Evolutionary conservation across 2,113 vertebrate genomes (phyloP).

Genomic region (Axis porcinus): DNA sequence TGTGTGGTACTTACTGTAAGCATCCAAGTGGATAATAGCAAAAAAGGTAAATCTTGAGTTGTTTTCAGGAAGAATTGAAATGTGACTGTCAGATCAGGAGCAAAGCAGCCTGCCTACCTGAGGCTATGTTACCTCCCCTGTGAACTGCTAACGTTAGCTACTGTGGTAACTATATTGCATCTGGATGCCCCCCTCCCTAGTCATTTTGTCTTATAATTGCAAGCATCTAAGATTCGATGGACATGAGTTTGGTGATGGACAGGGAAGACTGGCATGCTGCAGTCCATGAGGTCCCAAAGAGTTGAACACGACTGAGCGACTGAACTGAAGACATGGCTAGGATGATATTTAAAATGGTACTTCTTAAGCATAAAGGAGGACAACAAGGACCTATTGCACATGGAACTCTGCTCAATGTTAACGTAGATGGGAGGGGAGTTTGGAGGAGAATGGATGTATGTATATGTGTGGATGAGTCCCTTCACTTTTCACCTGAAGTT

Average conservation of each 20-base stretch:
- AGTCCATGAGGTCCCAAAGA: not conserved
- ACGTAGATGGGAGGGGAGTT: not conserved
- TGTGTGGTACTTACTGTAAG: not conserved
- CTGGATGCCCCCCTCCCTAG: not conserved
- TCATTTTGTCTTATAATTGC: not conserved
- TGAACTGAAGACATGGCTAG: not conserved
- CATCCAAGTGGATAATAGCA: not conserved
- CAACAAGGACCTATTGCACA: not conserved
- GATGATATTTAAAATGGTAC: not conserved
- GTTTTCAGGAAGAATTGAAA: not conserved
- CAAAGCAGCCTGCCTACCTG: not conserved
- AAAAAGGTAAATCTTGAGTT: not conserved
- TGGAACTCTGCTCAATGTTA: not conserved
- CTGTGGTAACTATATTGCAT: not conserved
- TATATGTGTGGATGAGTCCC: not conserved
- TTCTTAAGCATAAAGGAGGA: not conserved
- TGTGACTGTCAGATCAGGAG: not conserved
- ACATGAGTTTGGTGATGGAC: not conserved
- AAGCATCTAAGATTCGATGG: not conserved
- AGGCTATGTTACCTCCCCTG: fast-evolving
- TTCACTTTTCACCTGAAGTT: not conserved
- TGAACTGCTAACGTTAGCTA: fast-evolving
- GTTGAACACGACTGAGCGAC: not conserved
- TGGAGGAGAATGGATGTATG: not conserved
- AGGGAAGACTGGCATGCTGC: not conserved